Evolutionary conservation across 2,113 vertebrate species (phyloP), one percentile per base, ranked within the genome.

Genomic region (Bos taurus): DNA sequence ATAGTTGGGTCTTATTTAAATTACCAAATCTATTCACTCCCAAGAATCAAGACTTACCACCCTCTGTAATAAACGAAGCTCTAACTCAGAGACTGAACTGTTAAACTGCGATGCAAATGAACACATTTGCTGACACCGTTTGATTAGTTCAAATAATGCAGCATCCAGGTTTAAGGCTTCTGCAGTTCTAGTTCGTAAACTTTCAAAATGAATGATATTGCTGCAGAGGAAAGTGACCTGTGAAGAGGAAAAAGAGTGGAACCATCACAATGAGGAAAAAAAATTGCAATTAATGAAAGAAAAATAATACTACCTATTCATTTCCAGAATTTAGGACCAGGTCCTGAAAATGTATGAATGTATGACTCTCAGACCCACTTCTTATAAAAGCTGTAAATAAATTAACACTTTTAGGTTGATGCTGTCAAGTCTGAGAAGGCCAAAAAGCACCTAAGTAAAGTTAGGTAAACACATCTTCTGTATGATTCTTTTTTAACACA

Each of bases 121-220:
- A 95, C 99, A 99, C 97, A 99, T 99, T 46, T 99, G 99, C 88
- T 99, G 99, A 89, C 99, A 99, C 62, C 99, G 99, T 96, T 99
- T 99, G 97, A 99, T 99, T 85, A 99, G 99, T 40, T 99, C 99
- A 95, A 99, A 99, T 97, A 99, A 98, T 0, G 99, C 98, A 5
- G 99, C 97, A 21, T 99, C 99, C 74, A 99, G 99, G 97, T 99
- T 99, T 88, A 99, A 99, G 62, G 99, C 99, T 98, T 99, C 99
- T 0, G 99, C 98, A 85, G 99, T 99, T 82, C 99, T 99, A 0
- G 99, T 99, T 43, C 99, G 99, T 40, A 99, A 99, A 48, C 99
- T 99, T 98, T 99, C 99, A 97, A 99, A 99, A 98, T 99, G 99
- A 89, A 99, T 99, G 98, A 99, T 99, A 48, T 99, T 99, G 97